Percentiles rank a stretch among this genome's conserved stretches.
phyloP scores from a whole-genome alignment of 1,140 invertebrate species.

The Temnothorax nylanderi region DNA sequence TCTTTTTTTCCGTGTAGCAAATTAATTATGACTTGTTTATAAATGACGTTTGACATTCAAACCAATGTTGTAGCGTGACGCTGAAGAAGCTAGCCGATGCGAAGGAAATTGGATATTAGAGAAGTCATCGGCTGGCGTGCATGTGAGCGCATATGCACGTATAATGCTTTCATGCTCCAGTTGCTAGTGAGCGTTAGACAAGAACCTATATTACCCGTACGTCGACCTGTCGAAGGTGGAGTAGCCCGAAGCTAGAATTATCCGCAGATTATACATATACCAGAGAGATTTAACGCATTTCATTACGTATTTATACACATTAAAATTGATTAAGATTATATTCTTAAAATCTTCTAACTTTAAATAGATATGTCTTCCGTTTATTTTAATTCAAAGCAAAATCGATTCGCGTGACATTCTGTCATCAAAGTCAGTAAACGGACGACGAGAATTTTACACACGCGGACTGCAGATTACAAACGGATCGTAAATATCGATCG shows the following conservation, averaged over 20 bases:
- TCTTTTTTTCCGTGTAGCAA: too few species aligned
- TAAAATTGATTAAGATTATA: background rate
- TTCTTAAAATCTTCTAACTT: background rate
- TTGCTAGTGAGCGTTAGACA: conserved; percentile 71
- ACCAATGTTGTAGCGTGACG: conserved; percentile 26
- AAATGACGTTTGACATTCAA: conserved; percentile 51
- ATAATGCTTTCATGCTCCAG: conserved; percentile 75
- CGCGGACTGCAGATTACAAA: background rate
- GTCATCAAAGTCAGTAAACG: background rate
- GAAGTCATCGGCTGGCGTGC: conserved; percentile 43
- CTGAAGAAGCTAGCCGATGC: conserved; percentile 28
- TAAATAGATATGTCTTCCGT: background rate
- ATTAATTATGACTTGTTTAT: conserved; percentile 29
- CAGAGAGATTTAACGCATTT: background rate
- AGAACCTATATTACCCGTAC: conserved; percentile 70
- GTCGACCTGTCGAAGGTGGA: conserved; percentile 70
- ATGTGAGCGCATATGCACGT: conserved; percentile 33
- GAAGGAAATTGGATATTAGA: conserved; percentile 71
- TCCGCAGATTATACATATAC: conserved; percentile 35
- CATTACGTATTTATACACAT: background rate
- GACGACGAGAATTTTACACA: background rate
- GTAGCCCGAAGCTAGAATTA: conserved; percentile 63
- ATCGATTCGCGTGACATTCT: background rate
- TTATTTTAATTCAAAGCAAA: too few species aligned
- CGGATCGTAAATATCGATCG: background rate